phyloP scores from a whole-genome alignment of 1,140 invertebrate genomes.

The Belonocnema kinseyi region DNA sequence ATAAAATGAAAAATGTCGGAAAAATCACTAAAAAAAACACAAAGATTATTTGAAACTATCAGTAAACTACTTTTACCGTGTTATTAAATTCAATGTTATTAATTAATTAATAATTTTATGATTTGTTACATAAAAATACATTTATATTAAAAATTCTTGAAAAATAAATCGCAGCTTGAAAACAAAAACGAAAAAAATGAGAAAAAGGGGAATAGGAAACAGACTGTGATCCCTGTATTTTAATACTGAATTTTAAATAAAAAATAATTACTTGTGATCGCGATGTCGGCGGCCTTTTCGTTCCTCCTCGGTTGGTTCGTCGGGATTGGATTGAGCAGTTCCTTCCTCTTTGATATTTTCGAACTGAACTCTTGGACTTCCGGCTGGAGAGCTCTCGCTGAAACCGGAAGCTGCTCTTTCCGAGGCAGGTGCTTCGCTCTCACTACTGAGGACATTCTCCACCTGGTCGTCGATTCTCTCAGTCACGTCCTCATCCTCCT shows the following conservation, averaged over 20 bases:
- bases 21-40: too few relatives aligned
- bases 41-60: too few relatives aligned
- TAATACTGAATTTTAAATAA: background rate
- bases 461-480: constrained; percentile 44
- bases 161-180: too few relatives aligned
- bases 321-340: constrained; percentile 42
- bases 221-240: too few relatives aligned
- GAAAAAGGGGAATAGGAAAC: too few relatives aligned
- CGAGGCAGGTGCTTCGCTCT: constrained; percentile 72
- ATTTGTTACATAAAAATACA: too few relatives aligned
- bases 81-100: too few relatives aligned
- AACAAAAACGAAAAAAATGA: too few relatives aligned
- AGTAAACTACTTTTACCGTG: too few relatives aligned
- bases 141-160: too few relatives aligned
- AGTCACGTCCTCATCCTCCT: constrained; percentile 37
- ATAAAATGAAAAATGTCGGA: too few relatives aligned
- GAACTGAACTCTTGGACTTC: constrained; percentile 74
- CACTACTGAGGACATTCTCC: constrained; percentile 56
- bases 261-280: constrained; percentile 64
- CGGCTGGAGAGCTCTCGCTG: constrained; percentile 61
- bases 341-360: constrained; percentile 70
- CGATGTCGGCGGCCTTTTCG: constrained; percentile 66
- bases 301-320: constrained; percentile 60
- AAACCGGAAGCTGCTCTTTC: constrained; percentile 70
- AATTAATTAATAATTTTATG: too few relatives aligned